Conservation (phyloP, 2,888 invertebrate genomes). For the Hemicrepidius hirtus region DNA sequence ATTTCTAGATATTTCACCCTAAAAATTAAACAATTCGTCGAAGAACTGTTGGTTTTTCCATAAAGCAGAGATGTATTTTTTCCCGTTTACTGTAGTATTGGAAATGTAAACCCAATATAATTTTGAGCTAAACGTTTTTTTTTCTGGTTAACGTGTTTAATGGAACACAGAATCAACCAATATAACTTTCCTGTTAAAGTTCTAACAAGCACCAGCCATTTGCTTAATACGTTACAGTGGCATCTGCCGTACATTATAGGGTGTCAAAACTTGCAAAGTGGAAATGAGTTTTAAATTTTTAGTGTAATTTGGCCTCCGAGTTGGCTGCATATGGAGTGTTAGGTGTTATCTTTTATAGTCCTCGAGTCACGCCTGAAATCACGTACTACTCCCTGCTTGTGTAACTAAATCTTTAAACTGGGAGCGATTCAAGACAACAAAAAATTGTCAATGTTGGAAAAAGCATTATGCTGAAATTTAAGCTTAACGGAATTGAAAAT, state of each 20-base stretch:
- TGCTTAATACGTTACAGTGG: slow-evolving; percentile 10
- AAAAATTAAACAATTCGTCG: too few relatives aligned
- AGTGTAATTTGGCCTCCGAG: slow-evolving; percentile 20
- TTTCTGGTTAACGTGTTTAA: slow-evolving; percentile 2
- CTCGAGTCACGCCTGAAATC: slow-evolving; percentile 15
- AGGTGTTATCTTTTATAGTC: slow-evolving; percentile 22
- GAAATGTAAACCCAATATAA: neutral
- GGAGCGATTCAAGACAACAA: slow-evolving; percentile 5
- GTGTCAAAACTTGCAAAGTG: slow-evolving; percentile 26
- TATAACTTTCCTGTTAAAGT: slow-evolving; percentile 9
- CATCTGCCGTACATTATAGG: slow-evolving; percentile 16
- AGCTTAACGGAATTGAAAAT: too few relatives aligned
- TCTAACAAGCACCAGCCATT: slow-evolving; percentile 10
- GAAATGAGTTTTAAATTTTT: slow-evolving; percentile 28
- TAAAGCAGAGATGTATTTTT: too few relatives aligned
- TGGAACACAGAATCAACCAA: slow-evolving; percentile 8
- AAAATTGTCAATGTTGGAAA: neutral
- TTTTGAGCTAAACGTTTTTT: neutral
- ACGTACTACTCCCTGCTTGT: slow-evolving; percentile 12
- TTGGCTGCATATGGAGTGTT: slow-evolving; percentile 17
- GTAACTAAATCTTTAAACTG: slow-evolving; percentile 3
- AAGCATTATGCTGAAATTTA: neutral
- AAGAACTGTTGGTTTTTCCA: too few relatives aligned
- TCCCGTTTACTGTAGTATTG: too few relatives aligned
- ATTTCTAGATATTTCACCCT: too few relatives aligned